Percentiles rank a stretch among this genome's conserved stretches.
These are phyloP conservation scores for Phenganax stokvisi DNA, from an alignment of 92 coral and sea anemone species.

Conservation along the genomic window DNA sequence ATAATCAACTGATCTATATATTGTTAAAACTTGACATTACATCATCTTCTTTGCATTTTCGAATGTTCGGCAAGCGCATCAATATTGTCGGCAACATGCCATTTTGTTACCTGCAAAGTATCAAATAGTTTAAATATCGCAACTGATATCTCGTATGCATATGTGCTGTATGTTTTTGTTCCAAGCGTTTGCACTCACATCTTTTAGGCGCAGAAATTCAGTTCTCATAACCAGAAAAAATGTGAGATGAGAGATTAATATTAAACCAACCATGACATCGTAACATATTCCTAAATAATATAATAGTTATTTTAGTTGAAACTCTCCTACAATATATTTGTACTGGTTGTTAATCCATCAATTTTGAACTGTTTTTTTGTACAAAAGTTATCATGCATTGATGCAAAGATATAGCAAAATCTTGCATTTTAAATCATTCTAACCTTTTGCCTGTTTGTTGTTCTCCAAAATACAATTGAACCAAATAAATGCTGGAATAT, in stretches of 20 bases:
- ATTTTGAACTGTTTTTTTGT: background rate
- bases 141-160: no score
- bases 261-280: background rate
- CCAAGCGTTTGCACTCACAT: slow-evolving; percentile 7
- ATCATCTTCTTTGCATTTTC: background rate
- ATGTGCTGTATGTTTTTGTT: no score
- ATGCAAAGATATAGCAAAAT: background rate
- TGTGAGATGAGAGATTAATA: slow-evolving; percentile 15
- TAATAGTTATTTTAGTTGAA: background rate
- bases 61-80: background rate
- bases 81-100: slow-evolving; percentile 8
- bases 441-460: background rate
- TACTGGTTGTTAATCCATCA: background rate
- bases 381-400: background rate
- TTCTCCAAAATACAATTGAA: slow-evolving; percentile 8
- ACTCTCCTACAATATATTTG: background rate
- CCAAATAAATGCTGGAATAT: slow-evolving; percentile 25
- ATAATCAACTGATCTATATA: no score
- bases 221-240: slow-evolving; percentile 20
- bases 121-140: background rate
- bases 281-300: background rate
- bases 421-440: background rate
- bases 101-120: slow-evolving; percentile 1
- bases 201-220: slow-evolving; percentile 26
- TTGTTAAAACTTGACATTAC: background rate